phyloP scores from a whole-genome alignment of 92 coral and sea anemone species.

The Umimayanthus chanpuru region DNA sequence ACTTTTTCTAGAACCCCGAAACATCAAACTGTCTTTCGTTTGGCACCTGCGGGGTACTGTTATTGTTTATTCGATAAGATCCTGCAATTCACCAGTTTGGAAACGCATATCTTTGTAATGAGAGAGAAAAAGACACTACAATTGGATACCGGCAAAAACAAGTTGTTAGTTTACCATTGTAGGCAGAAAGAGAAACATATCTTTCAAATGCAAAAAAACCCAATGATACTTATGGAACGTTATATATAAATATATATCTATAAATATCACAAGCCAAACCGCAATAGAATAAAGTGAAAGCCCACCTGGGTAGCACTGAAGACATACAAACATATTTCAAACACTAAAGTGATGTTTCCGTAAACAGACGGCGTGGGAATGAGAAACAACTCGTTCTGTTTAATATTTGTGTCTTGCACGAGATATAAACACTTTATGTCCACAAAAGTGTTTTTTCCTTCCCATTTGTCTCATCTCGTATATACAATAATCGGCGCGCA shows the following conservation, averaged over 20 bases:
- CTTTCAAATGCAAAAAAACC: neutral
- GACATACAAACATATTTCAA: slow-evolving; percentile 1
- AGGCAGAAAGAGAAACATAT: neutral
- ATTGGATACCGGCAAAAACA: no score
- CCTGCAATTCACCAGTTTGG: neutral
- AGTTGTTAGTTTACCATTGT: neutral
- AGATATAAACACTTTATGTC: neutral
- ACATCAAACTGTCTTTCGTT: slow-evolving; percentile 15
- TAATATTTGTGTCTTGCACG: neutral
- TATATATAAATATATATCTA: neutral
- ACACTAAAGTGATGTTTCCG: slow-evolving; percentile 1
- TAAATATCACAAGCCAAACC: neutral
- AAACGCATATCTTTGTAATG: neutral
- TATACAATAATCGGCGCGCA: neutral
- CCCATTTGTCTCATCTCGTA: neutral
- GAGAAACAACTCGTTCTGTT: neutral
- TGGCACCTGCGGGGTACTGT: slow-evolving; percentile 9
- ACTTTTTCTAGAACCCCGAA: neutral
- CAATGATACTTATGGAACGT: neutral
- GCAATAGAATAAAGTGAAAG: neutral
- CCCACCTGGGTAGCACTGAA: slow-evolving; percentile 25
- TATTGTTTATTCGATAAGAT: slow-evolving; percentile 24
- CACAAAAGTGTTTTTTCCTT: neutral
- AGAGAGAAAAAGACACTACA: neutral
- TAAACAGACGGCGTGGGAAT: slow-evolving; percentile 16